These are phyloP conservation scores for Rynchops niger DNA, from an alignment of 2,113 vertebrate genomes.

Conservation along the genomic window DNA sequence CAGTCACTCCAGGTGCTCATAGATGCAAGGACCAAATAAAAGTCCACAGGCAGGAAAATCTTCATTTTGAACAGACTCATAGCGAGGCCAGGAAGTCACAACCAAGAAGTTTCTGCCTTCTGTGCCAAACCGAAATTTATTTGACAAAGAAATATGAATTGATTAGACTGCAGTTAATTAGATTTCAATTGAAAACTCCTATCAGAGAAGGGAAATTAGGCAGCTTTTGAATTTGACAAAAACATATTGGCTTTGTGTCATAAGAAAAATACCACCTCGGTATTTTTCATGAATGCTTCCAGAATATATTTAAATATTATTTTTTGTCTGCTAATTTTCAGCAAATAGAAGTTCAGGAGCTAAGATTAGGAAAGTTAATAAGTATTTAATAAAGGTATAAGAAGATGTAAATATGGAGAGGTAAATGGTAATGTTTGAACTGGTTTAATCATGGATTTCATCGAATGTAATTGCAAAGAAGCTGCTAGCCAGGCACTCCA, in stretches of 20 bases:
- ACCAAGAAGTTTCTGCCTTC: not conserved
- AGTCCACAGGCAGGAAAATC: not conserved
- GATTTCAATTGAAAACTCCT: conserved; percentile 40
- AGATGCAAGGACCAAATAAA: not conserved
- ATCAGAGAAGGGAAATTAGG: conserved; percentile 11
- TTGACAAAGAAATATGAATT: conserved; percentile 38
- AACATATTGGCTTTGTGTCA: conserved; percentile 14
- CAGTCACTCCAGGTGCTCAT: not conserved
- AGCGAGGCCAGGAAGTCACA: not conserved
- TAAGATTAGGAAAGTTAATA: conserved; percentile 19
- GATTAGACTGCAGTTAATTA: conserved; percentile 55
- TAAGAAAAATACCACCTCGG: not conserved
- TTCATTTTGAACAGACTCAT: not conserved
- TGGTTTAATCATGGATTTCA: conserved; percentile 1
- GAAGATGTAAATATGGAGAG: conserved; percentile 12
- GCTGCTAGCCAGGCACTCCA: not conserved
- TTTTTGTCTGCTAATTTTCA: conserved; percentile 42
- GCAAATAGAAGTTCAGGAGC: conserved; percentile 2
- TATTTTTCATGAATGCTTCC: conserved; percentile 5
- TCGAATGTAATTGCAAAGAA: not conserved
- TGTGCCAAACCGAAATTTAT: not conserved
- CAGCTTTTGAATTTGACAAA: conserved; percentile 52
- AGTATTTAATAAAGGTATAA: conserved; percentile 20
- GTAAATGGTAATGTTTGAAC: not conserved
- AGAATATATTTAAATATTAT: not conserved